Evolutionary conservation across 2,888 invertebrate genomes (phyloP).

Genomic region (Eilema depressum): DNA sequence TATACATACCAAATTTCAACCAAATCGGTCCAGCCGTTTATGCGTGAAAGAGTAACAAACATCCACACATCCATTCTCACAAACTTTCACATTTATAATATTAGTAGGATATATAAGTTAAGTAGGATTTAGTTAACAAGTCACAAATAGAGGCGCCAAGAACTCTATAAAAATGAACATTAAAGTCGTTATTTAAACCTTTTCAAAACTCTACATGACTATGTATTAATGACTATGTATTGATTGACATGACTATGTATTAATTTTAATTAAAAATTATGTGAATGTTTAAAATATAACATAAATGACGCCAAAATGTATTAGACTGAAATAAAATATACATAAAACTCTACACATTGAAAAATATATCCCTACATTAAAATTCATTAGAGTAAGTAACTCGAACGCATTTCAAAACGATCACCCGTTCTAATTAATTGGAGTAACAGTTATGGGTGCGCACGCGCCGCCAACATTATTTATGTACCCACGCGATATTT

Average conservation of each 20-base stretch:
- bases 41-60: too few species aligned
- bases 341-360: conserved; percentile 5
- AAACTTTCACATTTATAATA: too few species aligned
- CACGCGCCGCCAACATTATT: conserved; percentile 48
- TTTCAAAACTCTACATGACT: background rate
- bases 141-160: background rate
- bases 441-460: conserved; percentile 59
- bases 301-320: too few species aligned
- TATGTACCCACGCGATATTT: conserved; percentile 37
- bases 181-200: background rate
- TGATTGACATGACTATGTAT: too few species aligned
- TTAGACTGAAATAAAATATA: too few species aligned
- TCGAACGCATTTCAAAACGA: conserved; percentile 64
- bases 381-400: conserved; percentile 67
- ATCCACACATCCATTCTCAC: too few species aligned
- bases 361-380: conserved; percentile 63
- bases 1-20: too few species aligned
- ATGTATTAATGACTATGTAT: too few species aligned
- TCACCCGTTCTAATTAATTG: conserved; percentile 69
- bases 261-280: too few species aligned
- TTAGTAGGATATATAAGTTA: too few species aligned
- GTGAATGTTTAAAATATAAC: too few species aligned
- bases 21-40: too few species aligned
- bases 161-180: background rate
- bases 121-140: background rate